Evolutionary conservation across 2,113 vertebrate species (phyloP).

Genomic region (Zosterops pallidus): DNA sequence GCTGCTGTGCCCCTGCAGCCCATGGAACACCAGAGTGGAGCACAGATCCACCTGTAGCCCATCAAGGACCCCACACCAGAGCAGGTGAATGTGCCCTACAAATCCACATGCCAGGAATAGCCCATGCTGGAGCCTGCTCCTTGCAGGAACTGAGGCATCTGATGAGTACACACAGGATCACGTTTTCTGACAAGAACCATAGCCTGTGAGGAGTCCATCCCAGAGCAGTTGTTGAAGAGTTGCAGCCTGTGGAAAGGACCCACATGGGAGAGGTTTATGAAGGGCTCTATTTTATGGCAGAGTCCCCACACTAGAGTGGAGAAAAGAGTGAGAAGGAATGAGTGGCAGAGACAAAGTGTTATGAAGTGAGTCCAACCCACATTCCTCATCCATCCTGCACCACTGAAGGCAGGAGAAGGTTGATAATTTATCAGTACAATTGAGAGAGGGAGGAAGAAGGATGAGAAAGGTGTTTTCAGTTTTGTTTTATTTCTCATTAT

Average conservation of each 20-base stretch:
- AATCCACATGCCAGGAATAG: accelerated
- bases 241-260: neutral
- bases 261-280: neutral
- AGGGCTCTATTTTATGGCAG: neutral
- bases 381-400: neutral
- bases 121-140: neutral
- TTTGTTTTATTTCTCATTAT: neutral
- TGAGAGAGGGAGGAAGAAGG: neutral
- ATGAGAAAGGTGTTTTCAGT: neutral
- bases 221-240: neutral
- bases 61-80: neutral
- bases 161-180: neutral
- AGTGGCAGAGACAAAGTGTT: neutral
- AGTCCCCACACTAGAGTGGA: accelerated
- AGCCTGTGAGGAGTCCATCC: neutral
- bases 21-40: neutral
- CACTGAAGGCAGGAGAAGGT: accelerated
- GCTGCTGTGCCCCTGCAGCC: neutral
- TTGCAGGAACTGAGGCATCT: neutral
- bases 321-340: neutral
- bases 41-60: neutral
- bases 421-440: neutral
- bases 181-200: neutral
- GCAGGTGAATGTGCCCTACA: neutral
- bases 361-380: neutral